These are phyloP conservation scores for Lasioglossum lativentre DNA, from an alignment of 2,888 invertebrate genomes.

Conservation along the genomic window DNA sequence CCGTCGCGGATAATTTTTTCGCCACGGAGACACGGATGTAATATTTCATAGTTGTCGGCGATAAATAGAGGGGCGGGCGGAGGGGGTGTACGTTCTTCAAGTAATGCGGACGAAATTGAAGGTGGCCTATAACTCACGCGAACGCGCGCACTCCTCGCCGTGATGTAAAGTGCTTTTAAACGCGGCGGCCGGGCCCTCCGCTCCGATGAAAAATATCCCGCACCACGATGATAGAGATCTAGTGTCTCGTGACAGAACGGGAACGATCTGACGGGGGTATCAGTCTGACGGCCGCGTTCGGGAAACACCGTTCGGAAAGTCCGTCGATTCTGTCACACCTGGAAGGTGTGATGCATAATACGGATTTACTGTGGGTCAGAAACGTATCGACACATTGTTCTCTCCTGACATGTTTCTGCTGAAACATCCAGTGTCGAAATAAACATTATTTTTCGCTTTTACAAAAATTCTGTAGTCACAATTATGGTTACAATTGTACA, in stretches of 20 bases:
- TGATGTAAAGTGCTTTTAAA: conserved; percentile 58
- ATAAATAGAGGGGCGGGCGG: conserved; percentile 49
- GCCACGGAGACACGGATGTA: conserved; percentile 39
- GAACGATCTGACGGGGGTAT: conserved; percentile 11
- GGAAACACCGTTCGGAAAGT: neutral
- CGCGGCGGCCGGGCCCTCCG: conserved; percentile 27
- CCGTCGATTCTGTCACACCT: neutral
- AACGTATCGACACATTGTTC: conserved; percentile 1
- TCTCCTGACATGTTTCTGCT: neutral
- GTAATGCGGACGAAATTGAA: conserved; percentile 59
- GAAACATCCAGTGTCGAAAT: neutral
- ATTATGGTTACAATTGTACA: too few relatives aligned
- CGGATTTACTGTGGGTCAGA: neutral
- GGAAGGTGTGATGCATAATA: neutral
- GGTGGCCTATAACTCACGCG: conserved; percentile 58
- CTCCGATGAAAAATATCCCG: conserved; percentile 42
- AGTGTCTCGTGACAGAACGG: conserved; percentile 38
- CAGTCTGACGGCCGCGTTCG: neutral
- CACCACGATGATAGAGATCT: conserved; percentile 44
- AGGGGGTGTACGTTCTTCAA: conserved; percentile 3
- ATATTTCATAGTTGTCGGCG: conserved; percentile 57
- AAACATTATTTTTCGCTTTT: neutral
- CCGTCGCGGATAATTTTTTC: conserved; percentile 26
- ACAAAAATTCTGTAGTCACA: neutral
- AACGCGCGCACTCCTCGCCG: conserved; percentile 20